phyloP scores from a whole-genome alignment of 2,888 invertebrate species.

The Calameuta pallipes region DNA sequence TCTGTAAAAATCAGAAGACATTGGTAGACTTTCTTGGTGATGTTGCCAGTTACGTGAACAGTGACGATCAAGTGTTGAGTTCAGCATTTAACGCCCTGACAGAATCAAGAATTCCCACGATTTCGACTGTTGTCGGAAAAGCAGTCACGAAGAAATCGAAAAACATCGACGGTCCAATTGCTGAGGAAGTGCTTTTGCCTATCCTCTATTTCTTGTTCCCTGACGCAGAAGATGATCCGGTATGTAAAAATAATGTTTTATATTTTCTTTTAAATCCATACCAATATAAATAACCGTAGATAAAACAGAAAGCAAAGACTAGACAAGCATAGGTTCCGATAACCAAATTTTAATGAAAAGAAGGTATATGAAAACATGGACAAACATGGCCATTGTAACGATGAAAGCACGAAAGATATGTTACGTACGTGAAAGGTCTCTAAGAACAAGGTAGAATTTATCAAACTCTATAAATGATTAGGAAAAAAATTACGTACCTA shows the following conservation, averaged over 20 bases:
- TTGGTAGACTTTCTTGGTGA: constrained; percentile 71
- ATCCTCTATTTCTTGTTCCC: constrained; percentile 89
- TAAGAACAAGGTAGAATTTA: not conserved
- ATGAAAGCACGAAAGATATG: not conserved
- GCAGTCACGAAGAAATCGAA: constrained; percentile 67
- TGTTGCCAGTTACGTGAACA: constrained; percentile 55
- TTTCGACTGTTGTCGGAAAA: constrained; percentile 71
- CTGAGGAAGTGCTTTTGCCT: constrained; percentile 79
- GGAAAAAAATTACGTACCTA: not conserved
- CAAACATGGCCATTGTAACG: not conserved
- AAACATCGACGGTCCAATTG: constrained; percentile 80
- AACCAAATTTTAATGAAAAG: not conserved
- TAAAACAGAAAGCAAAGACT: not conserved
- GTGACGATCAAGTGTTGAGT: constrained; percentile 52
- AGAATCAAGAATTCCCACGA: constrained; percentile 78
- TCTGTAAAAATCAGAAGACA: constrained; percentile 70
- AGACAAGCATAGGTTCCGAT: not conserved
- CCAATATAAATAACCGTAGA: not conserved
- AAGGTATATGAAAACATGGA: not conserved
- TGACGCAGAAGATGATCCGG: constrained; percentile 79
- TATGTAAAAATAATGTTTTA: constrained; percentile 36
- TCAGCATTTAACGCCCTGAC: constrained; percentile 75
- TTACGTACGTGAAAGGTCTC: not conserved
- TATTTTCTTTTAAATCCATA: not conserved
- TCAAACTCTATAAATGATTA: not conserved